phyloP scores from a whole-genome alignment of 2,888 invertebrate genomes.

The Patella pellucida region DNA sequence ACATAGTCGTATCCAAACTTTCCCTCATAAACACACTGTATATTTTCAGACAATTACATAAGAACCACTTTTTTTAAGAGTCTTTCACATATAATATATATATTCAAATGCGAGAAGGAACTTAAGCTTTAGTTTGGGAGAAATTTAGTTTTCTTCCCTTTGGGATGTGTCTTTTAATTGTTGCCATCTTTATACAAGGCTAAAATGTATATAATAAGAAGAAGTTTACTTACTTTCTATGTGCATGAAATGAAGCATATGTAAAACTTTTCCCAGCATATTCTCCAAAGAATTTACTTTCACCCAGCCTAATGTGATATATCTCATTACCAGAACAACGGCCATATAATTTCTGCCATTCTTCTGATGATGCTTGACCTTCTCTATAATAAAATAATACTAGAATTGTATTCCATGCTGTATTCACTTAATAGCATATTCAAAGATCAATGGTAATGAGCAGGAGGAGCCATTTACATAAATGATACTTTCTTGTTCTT shows the following conservation, averaged over 20 bases:
- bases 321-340: slow-evolving; percentile 99
- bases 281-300: slow-evolving; percentile 97
- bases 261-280: slow-evolving; percentile 99
- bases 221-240: slow-evolving; percentile 83
- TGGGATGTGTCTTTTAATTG: not conserved
- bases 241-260: slow-evolving; percentile 99
- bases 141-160: not conserved
- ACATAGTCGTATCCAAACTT: too few species aligned
- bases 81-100: too few species aligned
- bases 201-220: not conserved
- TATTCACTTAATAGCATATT: too few species aligned
- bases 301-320: slow-evolving; percentile 94
- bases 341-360: slow-evolving; percentile 98
- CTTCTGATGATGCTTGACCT: slow-evolving; percentile 94
- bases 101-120: too few species aligned
- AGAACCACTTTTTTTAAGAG: too few species aligned
- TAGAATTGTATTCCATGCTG: too few species aligned
- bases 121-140: too few species aligned
- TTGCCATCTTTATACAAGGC: not conserved
- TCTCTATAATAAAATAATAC: slow-evolving; percentile 77
- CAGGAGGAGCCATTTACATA: too few species aligned
- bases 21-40: too few species aligned
- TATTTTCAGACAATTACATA: too few species aligned
- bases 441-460: too few species aligned
- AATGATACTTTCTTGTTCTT: too few species aligned